Evolutionary conservation across 2,113 vertebrate species (phyloP).

Genomic region (Seriola quinqueradiata): DNA sequence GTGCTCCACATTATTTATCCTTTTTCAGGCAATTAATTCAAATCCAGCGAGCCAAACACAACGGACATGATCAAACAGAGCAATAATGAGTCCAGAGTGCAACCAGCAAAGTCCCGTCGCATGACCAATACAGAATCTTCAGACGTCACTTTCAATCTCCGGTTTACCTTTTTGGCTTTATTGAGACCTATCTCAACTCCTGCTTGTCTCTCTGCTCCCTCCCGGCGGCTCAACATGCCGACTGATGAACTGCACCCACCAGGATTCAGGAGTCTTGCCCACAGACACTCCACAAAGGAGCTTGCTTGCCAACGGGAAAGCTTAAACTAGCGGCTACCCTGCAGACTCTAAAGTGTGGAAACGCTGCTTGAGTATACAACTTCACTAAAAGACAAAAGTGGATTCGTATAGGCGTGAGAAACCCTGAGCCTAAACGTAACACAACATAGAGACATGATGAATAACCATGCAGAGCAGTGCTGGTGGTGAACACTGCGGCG

Average conservation of each 20-base stretch:
- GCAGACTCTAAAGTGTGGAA: constrained; percentile 31
- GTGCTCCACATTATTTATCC: constrained; percentile 49
- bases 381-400: background rate
- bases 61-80: constrained; percentile 39
- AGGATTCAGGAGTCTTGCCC: constrained; percentile 51
- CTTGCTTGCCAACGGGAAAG: constrained; percentile 37
- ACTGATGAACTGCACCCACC: constrained; percentile 58
- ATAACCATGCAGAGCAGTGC: constrained; percentile 35
- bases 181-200: constrained; percentile 58
- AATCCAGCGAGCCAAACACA: constrained; percentile 42
- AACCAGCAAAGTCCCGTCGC: constrained; percentile 27
- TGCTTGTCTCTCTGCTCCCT: constrained; percentile 37
- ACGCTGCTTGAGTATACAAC: background rate
- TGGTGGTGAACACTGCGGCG: constrained; percentile 27
- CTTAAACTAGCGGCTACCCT: constrained; percentile 22
- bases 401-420: background rate
- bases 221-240: constrained; percentile 37
- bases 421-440: constrained; percentile 7
- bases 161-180: constrained; percentile 38
- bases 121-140: constrained; percentile 35
- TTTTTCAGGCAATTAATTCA: constrained; percentile 43
- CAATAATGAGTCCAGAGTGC: constrained; percentile 49
- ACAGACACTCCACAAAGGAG: constrained; percentile 32
- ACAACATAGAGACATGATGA: constrained; percentile 5
- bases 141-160: constrained; percentile 45